Percentiles rank a stretch among this genome's conserved stretches.
These are phyloP conservation scores for Morpho helenor DNA, from an alignment of 2,888 invertebrate species.

Conservation along the genomic window DNA sequence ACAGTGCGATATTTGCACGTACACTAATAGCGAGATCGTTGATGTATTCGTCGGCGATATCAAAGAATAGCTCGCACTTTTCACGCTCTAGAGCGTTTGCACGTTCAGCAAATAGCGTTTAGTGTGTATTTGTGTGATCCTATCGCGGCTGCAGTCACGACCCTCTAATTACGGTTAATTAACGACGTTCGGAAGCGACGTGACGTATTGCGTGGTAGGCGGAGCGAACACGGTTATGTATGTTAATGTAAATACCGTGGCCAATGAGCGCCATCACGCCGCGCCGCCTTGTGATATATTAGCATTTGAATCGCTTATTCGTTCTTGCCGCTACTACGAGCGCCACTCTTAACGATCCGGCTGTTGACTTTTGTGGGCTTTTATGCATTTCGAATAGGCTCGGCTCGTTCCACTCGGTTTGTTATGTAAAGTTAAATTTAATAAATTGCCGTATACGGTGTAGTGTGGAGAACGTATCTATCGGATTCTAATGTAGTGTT, in stretches of 20 bases:
- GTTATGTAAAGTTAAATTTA: slow-evolving; percentile 53
- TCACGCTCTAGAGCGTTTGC: slow-evolving; percentile 14
- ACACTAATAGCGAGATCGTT: slow-evolving; percentile 20
- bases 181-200: slow-evolving; percentile 63
- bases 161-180: slow-evolving; percentile 69
- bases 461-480: slow-evolving; percentile 37
- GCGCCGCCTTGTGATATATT: slow-evolving; percentile 75
- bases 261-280: slow-evolving; percentile 70
- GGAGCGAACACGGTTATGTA: slow-evolving; percentile 62
- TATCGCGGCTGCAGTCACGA: slow-evolving; percentile 56
- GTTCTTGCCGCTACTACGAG: slow-evolving; percentile 45
- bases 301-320: slow-evolving; percentile 76
- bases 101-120: slow-evolving; percentile 19
- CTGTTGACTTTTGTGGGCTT: slow-evolving; percentile 52
- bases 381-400: slow-evolving; percentile 54
- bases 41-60: slow-evolving; percentile 26
- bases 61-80: slow-evolving; percentile 16
- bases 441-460: slow-evolving; percentile 54
- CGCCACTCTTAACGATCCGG: slow-evolving; percentile 37
- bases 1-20: slow-evolving; percentile 24
- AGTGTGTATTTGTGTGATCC: slow-evolving; percentile 35
- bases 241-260: slow-evolving; percentile 70
- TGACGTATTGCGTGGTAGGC: slow-evolving; percentile 61
- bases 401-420: slow-evolving; percentile 47
- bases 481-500: slow-evolving; percentile 38